Percentiles rank a stretch among this genome's conserved stretches.
phyloP scores from a whole-genome alignment of 2,888 invertebrate genomes.

The Hyposoter didymator region DNA sequence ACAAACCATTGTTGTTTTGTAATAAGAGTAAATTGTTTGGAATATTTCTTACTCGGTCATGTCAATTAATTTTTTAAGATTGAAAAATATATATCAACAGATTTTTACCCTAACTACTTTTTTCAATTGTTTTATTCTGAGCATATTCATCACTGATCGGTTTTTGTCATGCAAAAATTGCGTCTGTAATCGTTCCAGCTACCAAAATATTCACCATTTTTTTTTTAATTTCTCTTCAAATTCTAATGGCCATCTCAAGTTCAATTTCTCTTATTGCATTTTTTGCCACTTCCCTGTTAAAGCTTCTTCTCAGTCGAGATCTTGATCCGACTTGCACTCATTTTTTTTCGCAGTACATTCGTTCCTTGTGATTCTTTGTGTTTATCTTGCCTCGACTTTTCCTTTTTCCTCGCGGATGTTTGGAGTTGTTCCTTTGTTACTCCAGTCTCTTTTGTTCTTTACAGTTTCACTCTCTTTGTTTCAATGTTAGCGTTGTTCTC shows the following conservation, averaged over 20 bases:
- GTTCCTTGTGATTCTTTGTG: not conserved
- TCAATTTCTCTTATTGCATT: not conserved
- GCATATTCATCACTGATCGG: not conserved
- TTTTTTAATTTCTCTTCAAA: not conserved
- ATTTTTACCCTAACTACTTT: not conserved
- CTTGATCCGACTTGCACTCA: not conserved
- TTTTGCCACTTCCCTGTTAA: not conserved
- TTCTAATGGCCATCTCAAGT: not conserved
- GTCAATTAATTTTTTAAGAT: not conserved
- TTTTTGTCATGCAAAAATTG: not conserved
- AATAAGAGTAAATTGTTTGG: constrained; percentile 60
- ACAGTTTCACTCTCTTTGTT: not conserved
- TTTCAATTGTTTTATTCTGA: not conserved
- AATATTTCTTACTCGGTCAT: constrained; percentile 13
- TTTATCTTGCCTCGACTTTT: not conserved
- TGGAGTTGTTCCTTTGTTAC: not conserved
- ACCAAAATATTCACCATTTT: too few relatives aligned
- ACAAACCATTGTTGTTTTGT: constrained; percentile 78
- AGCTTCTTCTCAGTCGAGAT: not conserved
- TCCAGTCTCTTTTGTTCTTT: not conserved
- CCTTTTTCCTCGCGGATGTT: not conserved
- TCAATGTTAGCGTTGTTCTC: not conserved
- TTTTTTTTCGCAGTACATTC: not conserved
- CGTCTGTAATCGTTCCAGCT: too few relatives aligned
- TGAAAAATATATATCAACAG: not conserved